A percentile compares a stretch with the other conserved stretches of the same genome.
Conservation (phyloP, 2,797 vertebrate species). For the Microctenopoma lineatum region DNA sequence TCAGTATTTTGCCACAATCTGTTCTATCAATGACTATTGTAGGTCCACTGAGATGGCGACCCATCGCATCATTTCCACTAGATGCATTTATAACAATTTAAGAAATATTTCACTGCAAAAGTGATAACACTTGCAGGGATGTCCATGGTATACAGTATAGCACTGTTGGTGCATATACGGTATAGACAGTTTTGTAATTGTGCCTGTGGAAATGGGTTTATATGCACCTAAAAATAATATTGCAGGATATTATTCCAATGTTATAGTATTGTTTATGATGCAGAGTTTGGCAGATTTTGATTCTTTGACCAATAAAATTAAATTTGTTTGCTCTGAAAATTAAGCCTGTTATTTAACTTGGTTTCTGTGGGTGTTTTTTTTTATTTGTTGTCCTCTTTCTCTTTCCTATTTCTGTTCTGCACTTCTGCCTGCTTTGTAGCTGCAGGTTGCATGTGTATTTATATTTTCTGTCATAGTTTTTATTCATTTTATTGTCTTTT, state of each 20-base stretch:
- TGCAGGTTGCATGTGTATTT: not conserved
- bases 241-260: not conserved
- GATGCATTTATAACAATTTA: not conserved
- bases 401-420: not conserved
- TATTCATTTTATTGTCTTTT: not conserved
- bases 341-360: not conserved
- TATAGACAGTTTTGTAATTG: not conserved
- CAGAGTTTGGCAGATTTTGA: constrained; percentile 15
- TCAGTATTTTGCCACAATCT: not conserved
- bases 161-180: not conserved
- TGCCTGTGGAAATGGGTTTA: constrained; percentile 18
- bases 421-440: not conserved
- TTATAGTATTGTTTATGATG: constrained; percentile 3
- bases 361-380: not conserved
- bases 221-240: constrained; percentile 4
- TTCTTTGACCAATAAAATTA: constrained; percentile 35
- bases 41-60: not conserved
- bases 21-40: constrained; percentile 8
- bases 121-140: constrained; percentile 19
- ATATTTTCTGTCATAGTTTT: not conserved
- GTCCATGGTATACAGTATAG: not conserved
- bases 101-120: constrained; percentile 3
- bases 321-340: constrained; percentile 4
- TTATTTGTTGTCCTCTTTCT: not conserved
- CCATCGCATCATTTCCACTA: not conserved